Evolutionary conservation across 2,888 invertebrate species (phyloP).

Genomic region (Cryptus armator): DNA sequence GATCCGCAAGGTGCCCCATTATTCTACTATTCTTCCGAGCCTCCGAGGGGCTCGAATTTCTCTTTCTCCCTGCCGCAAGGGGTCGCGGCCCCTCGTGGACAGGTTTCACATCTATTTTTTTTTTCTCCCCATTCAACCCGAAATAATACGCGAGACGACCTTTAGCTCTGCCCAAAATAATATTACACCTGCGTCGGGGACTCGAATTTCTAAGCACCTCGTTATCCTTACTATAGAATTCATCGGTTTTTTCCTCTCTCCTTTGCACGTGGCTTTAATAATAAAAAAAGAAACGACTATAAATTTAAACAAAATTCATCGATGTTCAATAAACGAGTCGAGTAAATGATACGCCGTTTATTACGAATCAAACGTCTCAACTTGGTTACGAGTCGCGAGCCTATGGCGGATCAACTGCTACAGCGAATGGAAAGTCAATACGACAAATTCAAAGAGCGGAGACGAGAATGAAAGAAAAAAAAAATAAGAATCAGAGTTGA

Average conservation of each 20-base stretch:
- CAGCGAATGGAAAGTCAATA: no score
- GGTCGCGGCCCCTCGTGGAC: constrained; percentile 53
- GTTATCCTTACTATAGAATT: constrained; percentile 37
- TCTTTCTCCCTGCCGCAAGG: constrained; percentile 44
- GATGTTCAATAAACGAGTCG: neutral
- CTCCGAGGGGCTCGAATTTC: constrained; percentile 57
- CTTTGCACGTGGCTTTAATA: neutral
- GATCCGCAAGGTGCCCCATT: constrained; percentile 73
- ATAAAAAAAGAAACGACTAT: neutral
- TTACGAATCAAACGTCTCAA: neutral
- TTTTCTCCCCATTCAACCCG: constrained; percentile 42
- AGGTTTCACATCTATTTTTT: constrained; percentile 56
- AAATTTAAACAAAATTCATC: neutral
- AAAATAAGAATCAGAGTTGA: neutral
- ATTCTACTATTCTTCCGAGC: constrained; percentile 54
- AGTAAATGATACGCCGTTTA: neutral
- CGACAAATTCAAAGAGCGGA: neutral
- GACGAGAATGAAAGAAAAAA: neutral
- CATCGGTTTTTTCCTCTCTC: neutral
- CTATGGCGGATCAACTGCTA: no score
- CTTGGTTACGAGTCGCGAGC: no score
- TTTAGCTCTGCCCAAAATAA: constrained; percentile 61
- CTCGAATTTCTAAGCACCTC: constrained; percentile 65
- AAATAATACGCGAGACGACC: constrained; percentile 61
- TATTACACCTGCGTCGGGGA: constrained; percentile 68